Evolutionary conservation across 2,113 vertebrate genomes (phyloP).

Genomic region (Fulica atra): DNA sequence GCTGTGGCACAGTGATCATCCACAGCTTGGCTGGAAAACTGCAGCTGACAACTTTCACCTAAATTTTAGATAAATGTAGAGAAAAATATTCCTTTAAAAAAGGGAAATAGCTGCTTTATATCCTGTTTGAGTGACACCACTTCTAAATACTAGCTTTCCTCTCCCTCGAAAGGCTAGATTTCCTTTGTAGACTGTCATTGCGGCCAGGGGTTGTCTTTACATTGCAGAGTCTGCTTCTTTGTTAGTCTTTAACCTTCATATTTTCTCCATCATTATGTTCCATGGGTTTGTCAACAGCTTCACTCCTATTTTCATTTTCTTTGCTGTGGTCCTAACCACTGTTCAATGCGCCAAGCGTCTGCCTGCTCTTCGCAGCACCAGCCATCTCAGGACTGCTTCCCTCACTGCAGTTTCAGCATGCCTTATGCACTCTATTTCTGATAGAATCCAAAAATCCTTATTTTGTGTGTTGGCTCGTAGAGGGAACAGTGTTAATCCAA

Average conservation of each 20-base stretch:
- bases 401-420: neutral
- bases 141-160: neutral
- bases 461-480: accelerated
- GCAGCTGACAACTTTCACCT: neutral
- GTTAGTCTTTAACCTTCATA: neutral
- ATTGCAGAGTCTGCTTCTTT: neutral
- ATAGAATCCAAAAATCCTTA: accelerated
- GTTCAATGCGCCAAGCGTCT: neutral
- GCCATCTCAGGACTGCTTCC: neutral
- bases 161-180: neutral
- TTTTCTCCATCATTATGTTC: neutral
- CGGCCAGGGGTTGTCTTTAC: neutral
- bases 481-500: neutral
- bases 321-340: neutral
- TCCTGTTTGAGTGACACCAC: neutral
- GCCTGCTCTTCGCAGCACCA: neutral
- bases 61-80: neutral
- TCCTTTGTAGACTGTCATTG: neutral
- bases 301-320: neutral
- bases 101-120: neutral
- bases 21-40: neutral
- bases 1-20: neutral
- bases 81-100: neutral
- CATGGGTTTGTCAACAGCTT: neutral
- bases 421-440: accelerated